phyloP scores from a whole-genome alignment of 2,888 invertebrate species.

The Melanargia galathea region DNA sequence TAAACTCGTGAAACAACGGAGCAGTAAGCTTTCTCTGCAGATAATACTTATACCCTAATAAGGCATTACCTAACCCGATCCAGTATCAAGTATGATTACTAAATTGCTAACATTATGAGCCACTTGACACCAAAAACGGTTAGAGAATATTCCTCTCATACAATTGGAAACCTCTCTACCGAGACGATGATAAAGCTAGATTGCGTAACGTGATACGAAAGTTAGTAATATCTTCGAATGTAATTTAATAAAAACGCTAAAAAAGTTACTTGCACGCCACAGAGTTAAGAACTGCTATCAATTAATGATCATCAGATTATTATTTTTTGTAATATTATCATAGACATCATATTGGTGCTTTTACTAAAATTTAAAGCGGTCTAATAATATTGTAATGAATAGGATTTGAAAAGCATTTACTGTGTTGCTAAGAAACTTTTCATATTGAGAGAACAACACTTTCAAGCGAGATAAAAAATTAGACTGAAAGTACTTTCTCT shows the following conservation, averaged over 20 bases:
- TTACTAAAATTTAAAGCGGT: no score
- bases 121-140: constrained; percentile 10
- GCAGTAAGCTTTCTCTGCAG: constrained; percentile 50
- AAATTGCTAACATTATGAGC: constrained; percentile 19
- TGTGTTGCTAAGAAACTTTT: no score
- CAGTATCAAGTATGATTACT: constrained; percentile 21
- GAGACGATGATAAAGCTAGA: constrained; percentile 5
- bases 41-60: constrained; percentile 30
- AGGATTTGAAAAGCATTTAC: no score
- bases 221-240: neutral
- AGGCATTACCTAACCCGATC: constrained; percentile 29
- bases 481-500: neutral
- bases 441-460: neutral
- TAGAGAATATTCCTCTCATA: constrained; percentile 7
- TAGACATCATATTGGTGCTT: no score
- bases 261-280: neutral
- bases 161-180: constrained; percentile 3
- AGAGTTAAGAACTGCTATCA: neutral
- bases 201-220: constrained; percentile 3
- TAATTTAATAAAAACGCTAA: neutral
- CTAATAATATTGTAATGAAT: no score
- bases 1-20: constrained; percentile 55
- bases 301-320: no score
- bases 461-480: neutral
- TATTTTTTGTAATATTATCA: no score